Conservation (phyloP, 35 echinoderm and acorn worm species). For the Lytechinus pictus region DNA sequence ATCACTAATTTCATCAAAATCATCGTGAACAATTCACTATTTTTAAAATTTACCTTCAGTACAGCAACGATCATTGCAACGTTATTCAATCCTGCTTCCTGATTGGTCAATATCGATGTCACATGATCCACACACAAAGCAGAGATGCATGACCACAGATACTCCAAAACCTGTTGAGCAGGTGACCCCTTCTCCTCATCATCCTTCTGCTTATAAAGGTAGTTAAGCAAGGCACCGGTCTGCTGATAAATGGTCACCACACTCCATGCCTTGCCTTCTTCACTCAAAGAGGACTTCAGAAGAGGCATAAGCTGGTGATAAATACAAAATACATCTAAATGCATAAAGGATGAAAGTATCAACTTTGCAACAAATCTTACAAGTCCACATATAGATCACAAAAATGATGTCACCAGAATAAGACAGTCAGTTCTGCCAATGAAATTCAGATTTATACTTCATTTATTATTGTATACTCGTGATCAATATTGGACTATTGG, state of each 20-base stretch:
- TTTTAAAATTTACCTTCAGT: conserved; percentile 9
- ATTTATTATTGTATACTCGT: too few species aligned
- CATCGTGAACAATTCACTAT: background rate
- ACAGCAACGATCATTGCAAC: background rate
- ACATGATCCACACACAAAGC: conserved; percentile 59
- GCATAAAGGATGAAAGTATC: too few species aligned
- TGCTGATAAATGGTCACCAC: conserved; percentile 72
- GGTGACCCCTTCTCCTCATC: conserved; percentile 32
- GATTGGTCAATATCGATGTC: background rate
- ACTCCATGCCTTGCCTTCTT: conserved; percentile 55
- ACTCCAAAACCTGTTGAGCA: conserved; percentile 33
- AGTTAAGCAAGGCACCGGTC: conserved; percentile 72
- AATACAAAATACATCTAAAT: background rate
- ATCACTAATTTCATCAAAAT: too few species aligned
- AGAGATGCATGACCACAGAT: conserved; percentile 75
- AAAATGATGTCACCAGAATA: too few species aligned
- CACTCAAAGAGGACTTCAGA: conserved; percentile 60
- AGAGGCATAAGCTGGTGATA: conserved; percentile 72
- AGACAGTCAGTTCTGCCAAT: too few species aligned
- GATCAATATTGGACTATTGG: too few species aligned
- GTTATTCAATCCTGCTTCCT: conserved; percentile 7
- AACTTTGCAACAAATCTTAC: too few species aligned
- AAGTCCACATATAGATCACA: too few species aligned
- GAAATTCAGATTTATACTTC: too few species aligned
- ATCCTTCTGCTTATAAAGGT: conserved; percentile 67